Base-by-base conservation (phyloP, 1,140 invertebrate species). In the Linepithema humile region DNA sequence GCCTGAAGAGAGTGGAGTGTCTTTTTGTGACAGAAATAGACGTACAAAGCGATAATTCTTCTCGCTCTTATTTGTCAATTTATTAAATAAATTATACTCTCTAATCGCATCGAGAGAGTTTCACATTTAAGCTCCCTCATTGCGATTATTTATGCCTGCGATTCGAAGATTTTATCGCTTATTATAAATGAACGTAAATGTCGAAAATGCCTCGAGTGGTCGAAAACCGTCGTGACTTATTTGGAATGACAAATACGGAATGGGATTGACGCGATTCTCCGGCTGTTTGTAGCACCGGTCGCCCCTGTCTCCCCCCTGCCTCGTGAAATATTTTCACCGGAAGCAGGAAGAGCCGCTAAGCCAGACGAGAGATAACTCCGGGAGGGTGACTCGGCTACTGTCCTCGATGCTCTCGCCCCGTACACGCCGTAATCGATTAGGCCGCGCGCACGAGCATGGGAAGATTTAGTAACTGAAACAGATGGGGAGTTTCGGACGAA, bases 381-480 rank as follows among this genome's bases (percentile, higher is more conserved):
- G 55, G 73, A 48, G 87, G 70, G 83, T 38, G 72, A 35, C 67
- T 64, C 64, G 82, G 75, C 83, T 87, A 59, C 64, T 29, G 53
- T 88, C 82, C 75, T 50, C 72, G 29, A 43, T 84, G 67, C 72
- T 43, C 74, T 88, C 72, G 82, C 57, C 77, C 83, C 77, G 29
- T 85, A 75, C 65, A 85, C 74, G 60, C 82, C 50, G 84, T 89
- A 89, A 89, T 89, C 87, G 87, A 89, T 89, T 89, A 89, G 87
- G 87, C 69, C 77, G 83, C 48, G 78, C 87, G 73, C 86, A 88
- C 82, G 73, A 83, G 53, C 90, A 90, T 91, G 90, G 90, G 90
- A 91, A 91, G 89, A 90, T 90, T 90, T 84, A 86, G 77, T 85
- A 83, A 74, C 83, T 82, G 77, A 89, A 90, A 90, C 90, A 90